phyloP scores from a whole-genome alignment of 2,113 vertebrate species.

The Ivindomyrus marchei region DNA sequence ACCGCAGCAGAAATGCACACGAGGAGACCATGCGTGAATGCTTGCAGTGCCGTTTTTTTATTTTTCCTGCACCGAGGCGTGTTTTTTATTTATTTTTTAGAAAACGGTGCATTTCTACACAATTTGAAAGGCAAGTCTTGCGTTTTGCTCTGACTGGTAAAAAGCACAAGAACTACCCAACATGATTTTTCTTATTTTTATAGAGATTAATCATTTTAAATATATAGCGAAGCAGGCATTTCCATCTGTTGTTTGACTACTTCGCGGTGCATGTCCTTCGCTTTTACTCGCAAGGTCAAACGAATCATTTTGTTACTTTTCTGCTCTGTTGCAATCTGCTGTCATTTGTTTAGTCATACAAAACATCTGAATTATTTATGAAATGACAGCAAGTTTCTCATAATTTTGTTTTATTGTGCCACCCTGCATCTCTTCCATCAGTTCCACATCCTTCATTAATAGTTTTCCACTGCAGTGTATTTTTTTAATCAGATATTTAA shows the following conservation, averaged over 20 bases:
- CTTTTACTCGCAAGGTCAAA: not conserved
- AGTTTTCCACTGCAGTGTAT: not conserved
- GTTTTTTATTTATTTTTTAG: not conserved
- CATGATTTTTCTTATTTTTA: not conserved
- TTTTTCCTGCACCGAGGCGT: not conserved
- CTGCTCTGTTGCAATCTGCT: not conserved
- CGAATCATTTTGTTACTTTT: not conserved
- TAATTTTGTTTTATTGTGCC: not conserved
- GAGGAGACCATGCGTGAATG: not conserved
- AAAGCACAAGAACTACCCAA: not conserved
- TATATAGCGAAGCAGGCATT: not conserved
- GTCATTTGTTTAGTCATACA: not conserved
- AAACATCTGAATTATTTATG: conserved; percentile 5
- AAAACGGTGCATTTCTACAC: not conserved
- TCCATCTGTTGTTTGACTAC: not conserved
- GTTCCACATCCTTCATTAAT: not conserved
- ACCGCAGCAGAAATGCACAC: not conserved
- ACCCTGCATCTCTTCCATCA: not conserved
- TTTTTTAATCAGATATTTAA: not conserved
- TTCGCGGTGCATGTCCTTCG: not conserved
- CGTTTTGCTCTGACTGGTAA: not conserved
- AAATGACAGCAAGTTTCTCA: not conserved
- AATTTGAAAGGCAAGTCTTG: not conserved
- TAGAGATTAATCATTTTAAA: not conserved
- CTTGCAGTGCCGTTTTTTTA: not conserved